Evolutionary conservation across 2,888 invertebrate genomes (phyloP).

Genomic region (Athalia circularis): DNA sequence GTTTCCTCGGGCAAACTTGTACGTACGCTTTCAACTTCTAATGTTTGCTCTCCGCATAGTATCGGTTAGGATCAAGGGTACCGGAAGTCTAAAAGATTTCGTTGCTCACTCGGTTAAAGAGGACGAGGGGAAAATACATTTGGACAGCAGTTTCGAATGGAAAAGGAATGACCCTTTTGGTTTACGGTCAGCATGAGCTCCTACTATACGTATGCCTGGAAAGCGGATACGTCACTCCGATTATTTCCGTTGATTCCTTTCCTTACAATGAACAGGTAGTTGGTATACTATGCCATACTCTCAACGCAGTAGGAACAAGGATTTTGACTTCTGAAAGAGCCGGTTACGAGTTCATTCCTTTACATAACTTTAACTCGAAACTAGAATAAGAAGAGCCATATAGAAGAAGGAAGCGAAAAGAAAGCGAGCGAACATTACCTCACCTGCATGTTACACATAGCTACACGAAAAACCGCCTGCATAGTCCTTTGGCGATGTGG

Average conservation of each 20-base stretch:
- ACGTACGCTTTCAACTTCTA: slow-evolving; percentile 24
- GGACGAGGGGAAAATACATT: slow-evolving; percentile 3
- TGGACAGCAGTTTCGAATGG: not conserved
- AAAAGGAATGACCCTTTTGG: not conserved
- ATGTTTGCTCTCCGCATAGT: slow-evolving; percentile 31
- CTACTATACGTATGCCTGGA: no score
- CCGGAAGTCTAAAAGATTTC: slow-evolving; percentile 22
- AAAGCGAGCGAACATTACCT: slow-evolving; percentile 54
- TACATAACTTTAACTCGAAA: slow-evolving; percentile 8
- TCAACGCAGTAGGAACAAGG: slow-evolving; percentile 1
- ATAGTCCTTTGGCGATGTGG: not conserved
- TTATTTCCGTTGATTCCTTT: not conserved
- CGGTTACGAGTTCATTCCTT: slow-evolving; percentile 14
- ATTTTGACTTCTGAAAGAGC: slow-evolving; percentile 10
- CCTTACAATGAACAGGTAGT: not conserved
- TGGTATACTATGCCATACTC: not conserved
- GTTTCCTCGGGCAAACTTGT: slow-evolving; percentile 26
- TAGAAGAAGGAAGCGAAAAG: slow-evolving; percentile 1
- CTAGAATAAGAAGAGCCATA: not conserved
- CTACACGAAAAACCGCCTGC: no score
- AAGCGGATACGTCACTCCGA: not conserved
- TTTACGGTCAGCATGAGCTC: slow-evolving; percentile 10
- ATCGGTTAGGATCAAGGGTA: slow-evolving; percentile 30
- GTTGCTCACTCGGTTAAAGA: slow-evolving; percentile 20
- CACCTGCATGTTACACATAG: slow-evolving; percentile 46